These are phyloP conservation scores for Drosophila repleta DNA, from an alignment of 1,140 invertebrate species.

Conservation along the genomic window DNA sequence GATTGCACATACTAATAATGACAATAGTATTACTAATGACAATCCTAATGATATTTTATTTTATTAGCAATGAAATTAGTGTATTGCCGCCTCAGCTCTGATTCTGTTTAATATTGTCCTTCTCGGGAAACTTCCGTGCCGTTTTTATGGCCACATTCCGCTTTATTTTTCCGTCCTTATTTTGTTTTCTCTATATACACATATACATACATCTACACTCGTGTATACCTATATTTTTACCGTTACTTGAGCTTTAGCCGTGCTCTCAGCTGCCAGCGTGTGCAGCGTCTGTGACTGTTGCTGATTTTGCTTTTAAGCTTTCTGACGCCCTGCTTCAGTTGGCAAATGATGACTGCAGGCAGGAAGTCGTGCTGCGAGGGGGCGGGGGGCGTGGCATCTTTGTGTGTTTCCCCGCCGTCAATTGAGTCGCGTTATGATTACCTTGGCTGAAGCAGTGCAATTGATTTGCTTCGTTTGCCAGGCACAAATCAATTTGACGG, in stretches of 20 bases:
- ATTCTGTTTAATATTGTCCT: neutral
- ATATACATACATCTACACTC: too few relatives aligned
- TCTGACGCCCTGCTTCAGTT: conserved; percentile 7
- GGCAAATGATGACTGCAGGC: neutral
- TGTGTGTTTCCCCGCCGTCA: neutral
- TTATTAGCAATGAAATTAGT: neutral
- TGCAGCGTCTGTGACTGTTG: conserved; percentile 35
- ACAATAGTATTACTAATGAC: too few relatives aligned
- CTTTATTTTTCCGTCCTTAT: conserved; percentile 3
- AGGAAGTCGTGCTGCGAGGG: neutral
- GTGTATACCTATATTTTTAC: conserved; percentile 3
- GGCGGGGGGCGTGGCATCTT: neutral
- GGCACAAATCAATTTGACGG: conserved; percentile 70
- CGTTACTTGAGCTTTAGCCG: conserved; percentile 6
- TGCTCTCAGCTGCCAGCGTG: conserved; percentile 10
- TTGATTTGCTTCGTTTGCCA: conserved; percentile 57
- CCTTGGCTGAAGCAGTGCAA: conserved; percentile 50
- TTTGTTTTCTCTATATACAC: conserved; percentile 16
- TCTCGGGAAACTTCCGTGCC: neutral
- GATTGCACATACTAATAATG: too few relatives aligned
- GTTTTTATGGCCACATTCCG: neutral
- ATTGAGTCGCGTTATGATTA: conserved; percentile 58
- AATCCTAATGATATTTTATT: too few relatives aligned
- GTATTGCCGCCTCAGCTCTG: neutral
- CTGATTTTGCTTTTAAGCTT: conserved; percentile 40